phyloP scores from a whole-genome alignment of 1,140 invertebrate genomes.

The Brachionus koreanus region DNA sequence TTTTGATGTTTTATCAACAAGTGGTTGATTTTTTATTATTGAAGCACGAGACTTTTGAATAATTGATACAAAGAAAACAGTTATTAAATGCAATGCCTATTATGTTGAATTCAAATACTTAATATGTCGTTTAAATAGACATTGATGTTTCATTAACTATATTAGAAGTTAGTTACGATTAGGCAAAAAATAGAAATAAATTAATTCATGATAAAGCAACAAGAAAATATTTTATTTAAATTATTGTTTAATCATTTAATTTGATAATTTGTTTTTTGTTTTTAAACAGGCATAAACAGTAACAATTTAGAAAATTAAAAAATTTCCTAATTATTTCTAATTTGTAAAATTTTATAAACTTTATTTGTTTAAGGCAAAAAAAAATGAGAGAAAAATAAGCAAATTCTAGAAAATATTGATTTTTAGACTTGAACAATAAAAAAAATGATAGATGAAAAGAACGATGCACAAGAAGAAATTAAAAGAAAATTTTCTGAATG shows the following conservation, averaged over 20 bases:
- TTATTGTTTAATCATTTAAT: neutral
- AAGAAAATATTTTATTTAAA: neutral
- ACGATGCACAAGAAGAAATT: neutral
- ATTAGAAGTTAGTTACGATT: neutral
- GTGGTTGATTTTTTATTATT: neutral
- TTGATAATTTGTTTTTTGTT: neutral
- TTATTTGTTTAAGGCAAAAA: neutral
- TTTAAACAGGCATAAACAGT: neutral
- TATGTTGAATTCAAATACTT: neutral
- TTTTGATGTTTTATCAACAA: too few species aligned
- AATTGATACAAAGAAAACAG: neutral
- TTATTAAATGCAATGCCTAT: neutral
- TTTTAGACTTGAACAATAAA: neutral
- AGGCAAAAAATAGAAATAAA: neutral
- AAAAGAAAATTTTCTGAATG: constrained; percentile 17
- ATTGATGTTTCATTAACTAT: neutral
- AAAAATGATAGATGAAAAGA: neutral
- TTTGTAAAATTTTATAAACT: neutral
- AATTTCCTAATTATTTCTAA: neutral
- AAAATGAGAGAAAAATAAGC: neutral
- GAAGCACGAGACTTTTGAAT: neutral
- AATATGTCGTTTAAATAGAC: neutral
- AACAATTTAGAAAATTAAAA: neutral
- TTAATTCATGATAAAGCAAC: neutral
- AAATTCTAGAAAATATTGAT: neutral